A percentile compares a stretch with the other conserved stretches of the same genome.
These are phyloP conservation scores for Rhizoglyphus robini DNA, from an alignment of 1,140 invertebrate genomes.

Conservation along the genomic window DNA sequence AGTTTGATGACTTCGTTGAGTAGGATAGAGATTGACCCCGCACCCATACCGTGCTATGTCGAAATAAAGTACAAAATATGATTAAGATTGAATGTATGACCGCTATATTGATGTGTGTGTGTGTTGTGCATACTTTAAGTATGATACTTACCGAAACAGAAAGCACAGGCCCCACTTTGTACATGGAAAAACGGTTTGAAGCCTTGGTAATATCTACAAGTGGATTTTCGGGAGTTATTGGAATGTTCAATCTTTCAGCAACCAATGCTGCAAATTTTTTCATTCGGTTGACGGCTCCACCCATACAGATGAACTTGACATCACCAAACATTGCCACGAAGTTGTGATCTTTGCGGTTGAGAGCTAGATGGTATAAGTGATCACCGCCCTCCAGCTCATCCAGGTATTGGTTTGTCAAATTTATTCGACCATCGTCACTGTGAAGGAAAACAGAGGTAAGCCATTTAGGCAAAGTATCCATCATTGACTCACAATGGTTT, in stretches of 20 bases:
- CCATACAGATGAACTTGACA: conserved; percentile 95
- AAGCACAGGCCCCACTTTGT: conserved; percentile 87
- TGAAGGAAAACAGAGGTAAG: no score
- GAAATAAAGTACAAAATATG: no score
- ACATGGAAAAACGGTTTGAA: conserved; percentile 90
- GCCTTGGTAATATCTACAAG: conserved; percentile 76
- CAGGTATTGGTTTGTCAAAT: conserved; percentile 59
- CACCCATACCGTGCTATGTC: conserved; percentile 77
- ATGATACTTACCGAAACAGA: conserved; percentile 67
- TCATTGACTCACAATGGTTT: no score
- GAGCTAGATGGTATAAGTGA: conserved; percentile 80
- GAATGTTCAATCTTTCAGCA: conserved; percentile 70
- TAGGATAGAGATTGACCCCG: conserved; percentile 76
- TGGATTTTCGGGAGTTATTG: conserved; percentile 68
- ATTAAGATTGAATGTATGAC: background rate
- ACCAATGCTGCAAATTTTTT: conserved; percentile 80
- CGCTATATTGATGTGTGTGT: no score
- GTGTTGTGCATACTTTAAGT: background rate
- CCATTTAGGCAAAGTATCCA: no score
- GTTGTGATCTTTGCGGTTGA: conserved; percentile 78
- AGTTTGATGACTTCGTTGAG: conserved; percentile 89
- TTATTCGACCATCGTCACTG: conserved; percentile 8
- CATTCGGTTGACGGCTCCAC: conserved; percentile 87
- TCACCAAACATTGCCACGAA: conserved; percentile 91
- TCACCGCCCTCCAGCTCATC: conserved; percentile 84